A percentile compares a stretch with the other conserved stretches of the same genome.
phyloP scores from a whole-genome alignment of 1,140 invertebrate species.

The Drosophila athabasca region DNA sequence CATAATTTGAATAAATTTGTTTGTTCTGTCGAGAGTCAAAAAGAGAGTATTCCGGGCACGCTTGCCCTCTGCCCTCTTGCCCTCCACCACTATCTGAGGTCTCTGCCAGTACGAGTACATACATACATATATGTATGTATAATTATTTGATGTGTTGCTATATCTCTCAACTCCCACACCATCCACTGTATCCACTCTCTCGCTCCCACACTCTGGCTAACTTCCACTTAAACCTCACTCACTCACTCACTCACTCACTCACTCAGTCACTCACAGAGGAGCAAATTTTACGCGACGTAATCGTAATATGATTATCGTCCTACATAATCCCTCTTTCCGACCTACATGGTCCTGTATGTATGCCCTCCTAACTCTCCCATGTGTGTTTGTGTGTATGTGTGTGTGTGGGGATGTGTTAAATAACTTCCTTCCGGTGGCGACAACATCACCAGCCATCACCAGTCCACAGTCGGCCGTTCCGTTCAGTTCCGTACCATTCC shows the following conservation, averaged over 20 bases:
- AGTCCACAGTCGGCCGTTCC: slow-evolving; percentile 12
- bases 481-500: neutral
- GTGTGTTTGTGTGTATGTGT: slow-evolving; percentile 4
- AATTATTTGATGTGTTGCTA: slow-evolving; percentile 42
- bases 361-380: neutral
- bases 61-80: slow-evolving; percentile 2
- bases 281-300: slow-evolving; percentile 79
- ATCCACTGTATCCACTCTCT: too few relatives aligned
- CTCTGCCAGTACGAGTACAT: neutral
- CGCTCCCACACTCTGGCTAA: slow-evolving; percentile 6
- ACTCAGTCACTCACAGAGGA: slow-evolving; percentile 28
- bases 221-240: slow-evolving; percentile 53
- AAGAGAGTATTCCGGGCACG: slow-evolving; percentile 20
- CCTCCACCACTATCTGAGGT: neutral
- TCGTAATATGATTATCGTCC: slow-evolving; percentile 80
- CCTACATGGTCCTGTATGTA: too few relatives aligned
- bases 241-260: slow-evolving; percentile 15
- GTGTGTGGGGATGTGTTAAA: slow-evolving; percentile 70
- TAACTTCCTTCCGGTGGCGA: slow-evolving; percentile 76
- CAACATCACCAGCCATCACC: slow-evolving; percentile 26
- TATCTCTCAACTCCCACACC: neutral
- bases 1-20: slow-evolving; percentile 18
- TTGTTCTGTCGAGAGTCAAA: slow-evolving; percentile 21
- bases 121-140: slow-evolving; percentile 16
- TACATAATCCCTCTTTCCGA: slow-evolving; percentile 57